Percentiles rank a stretch among this genome's conserved stretches.
Conservation (phyloP, 2,113 vertebrate genomes). For the Pterophyllum scalare region DNA sequence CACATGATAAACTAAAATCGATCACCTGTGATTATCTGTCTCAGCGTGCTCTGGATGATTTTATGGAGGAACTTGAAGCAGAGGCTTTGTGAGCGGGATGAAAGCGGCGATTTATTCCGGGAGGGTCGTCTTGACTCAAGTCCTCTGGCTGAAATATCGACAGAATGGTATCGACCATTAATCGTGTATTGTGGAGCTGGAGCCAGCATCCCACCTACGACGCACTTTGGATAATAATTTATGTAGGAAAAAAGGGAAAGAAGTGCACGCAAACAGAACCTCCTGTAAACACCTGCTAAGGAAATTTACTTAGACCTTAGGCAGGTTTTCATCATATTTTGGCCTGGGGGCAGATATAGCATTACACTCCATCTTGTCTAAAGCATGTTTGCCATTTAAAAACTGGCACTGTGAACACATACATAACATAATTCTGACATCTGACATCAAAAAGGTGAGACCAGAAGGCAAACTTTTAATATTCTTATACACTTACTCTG, state of each 20-base stretch:
- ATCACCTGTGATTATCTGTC: slow-evolving; percentile 51
- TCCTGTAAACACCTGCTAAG: slow-evolving; percentile 32
- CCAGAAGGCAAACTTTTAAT: neutral
- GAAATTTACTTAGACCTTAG: slow-evolving; percentile 31
- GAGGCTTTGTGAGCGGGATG: slow-evolving; percentile 26
- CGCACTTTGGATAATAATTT: slow-evolving; percentile 50
- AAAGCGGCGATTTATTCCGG: slow-evolving; percentile 47
- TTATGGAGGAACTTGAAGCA: slow-evolving; percentile 1
- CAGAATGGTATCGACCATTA: slow-evolving; percentile 30
- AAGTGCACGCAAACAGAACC: slow-evolving; percentile 10
- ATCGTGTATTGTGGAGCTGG: slow-evolving; percentile 32
- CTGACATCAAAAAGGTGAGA: neutral
- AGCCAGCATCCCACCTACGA: slow-evolving; percentile 1
- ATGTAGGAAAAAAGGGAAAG: slow-evolving; percentile 9
- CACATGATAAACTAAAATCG: slow-evolving; percentile 52
- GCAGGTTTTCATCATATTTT: slow-evolving; percentile 9
- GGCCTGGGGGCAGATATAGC: slow-evolving; percentile 4
- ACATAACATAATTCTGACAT: neutral
- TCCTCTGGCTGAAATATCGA: slow-evolving; percentile 56
- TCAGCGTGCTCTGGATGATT: slow-evolving; percentile 29
- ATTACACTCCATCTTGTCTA: neutral
- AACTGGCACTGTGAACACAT: neutral
- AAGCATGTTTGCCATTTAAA: slow-evolving; percentile 16
- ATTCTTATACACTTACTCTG: neutral
- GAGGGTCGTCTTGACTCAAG: slow-evolving; percentile 19